Evolutionary conservation across 2,113 vertebrate species (phyloP).

Genomic region (Pangasianodon hypophthalmus): DNA sequence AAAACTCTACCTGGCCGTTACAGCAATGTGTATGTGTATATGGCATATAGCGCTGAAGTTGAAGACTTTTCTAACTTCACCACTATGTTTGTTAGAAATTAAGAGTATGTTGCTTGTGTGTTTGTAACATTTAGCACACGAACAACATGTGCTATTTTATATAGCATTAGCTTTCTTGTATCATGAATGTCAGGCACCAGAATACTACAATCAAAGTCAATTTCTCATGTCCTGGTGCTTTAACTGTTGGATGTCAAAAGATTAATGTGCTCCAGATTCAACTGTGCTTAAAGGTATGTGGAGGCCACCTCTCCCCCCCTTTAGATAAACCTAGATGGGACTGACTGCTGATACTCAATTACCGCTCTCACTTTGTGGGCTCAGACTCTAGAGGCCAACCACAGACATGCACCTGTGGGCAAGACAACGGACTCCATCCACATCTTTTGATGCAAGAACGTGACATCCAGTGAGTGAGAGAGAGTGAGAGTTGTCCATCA

Average conservation of each 20-base stretch:
- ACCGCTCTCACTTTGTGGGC: slow-evolving; percentile 45
- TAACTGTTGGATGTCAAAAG: slow-evolving; percentile 42
- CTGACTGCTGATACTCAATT: slow-evolving; percentile 52
- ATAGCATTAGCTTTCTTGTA: neutral
- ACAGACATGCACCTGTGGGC: slow-evolving; percentile 46
- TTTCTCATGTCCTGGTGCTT: slow-evolving; percentile 21
- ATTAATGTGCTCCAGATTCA: slow-evolving; percentile 50
- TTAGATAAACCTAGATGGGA: slow-evolving; percentile 39
- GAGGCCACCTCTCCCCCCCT: slow-evolving; percentile 30
- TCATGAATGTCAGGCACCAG: neutral
- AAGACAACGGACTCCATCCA: slow-evolving; percentile 56
- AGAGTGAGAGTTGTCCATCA: slow-evolving; percentile 55
- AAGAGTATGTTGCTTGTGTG: neutral
- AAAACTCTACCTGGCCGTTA: neutral
- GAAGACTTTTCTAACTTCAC: neutral
- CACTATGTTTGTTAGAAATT: neutral
- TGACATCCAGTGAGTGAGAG: slow-evolving; percentile 53
- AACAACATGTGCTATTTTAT: neutral
- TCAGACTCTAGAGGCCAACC: slow-evolving; percentile 44
- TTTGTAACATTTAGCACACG: neutral
- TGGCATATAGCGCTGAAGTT: neutral
- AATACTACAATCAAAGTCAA: neutral
- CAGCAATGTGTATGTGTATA: neutral
- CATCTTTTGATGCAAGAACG: slow-evolving; percentile 65
- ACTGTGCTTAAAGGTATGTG: slow-evolving; percentile 50